Evolutionary conservation across 2,888 invertebrate genomes (phyloP).

Genomic region (Tenthredo livida): DNA sequence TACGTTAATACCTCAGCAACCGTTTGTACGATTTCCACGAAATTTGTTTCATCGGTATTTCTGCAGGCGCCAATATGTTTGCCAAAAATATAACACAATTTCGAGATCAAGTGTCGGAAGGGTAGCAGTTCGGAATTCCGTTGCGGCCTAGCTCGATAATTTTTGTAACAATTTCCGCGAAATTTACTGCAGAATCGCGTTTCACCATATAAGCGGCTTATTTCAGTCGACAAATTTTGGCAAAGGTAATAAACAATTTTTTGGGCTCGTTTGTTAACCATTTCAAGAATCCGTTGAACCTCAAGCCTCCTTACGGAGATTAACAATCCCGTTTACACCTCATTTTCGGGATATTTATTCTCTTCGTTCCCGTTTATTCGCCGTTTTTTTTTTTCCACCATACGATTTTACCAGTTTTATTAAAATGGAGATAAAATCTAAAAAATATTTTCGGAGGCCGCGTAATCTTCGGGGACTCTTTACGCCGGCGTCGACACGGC

Average conservation of each 20-base stretch:
- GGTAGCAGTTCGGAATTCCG: not conserved
- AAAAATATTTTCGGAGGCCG: conserved; percentile 12
- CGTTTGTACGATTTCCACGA: not conserved
- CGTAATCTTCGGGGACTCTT: not conserved
- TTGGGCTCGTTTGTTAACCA: too few relatives aligned
- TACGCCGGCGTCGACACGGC: not conserved
- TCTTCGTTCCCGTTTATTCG: not conserved
- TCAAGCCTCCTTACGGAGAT: too few relatives aligned
- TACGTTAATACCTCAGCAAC: not conserved
- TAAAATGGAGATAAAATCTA: not conserved
- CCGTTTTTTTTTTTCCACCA: not conserved
- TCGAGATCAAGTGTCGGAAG: not conserved
- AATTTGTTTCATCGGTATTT: not conserved
- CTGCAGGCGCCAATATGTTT: not conserved
- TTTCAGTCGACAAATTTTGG: not conserved
- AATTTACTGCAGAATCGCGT: not conserved
- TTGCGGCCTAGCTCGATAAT: not conserved
- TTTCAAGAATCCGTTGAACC: too few relatives aligned
- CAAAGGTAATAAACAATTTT: not conserved
- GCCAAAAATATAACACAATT: not conserved
- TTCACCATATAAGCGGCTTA: not conserved
- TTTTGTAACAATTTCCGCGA: not conserved
- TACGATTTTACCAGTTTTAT: not conserved
- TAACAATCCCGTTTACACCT: too few relatives aligned
- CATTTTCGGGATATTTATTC: not conserved